A percentile compares a stretch with the other conserved stretches of the same genome.
Evolutionary conservation across 2,797 vertebrate species (phyloP).

Genomic region (Poeciliopsis gracilis): DNA sequence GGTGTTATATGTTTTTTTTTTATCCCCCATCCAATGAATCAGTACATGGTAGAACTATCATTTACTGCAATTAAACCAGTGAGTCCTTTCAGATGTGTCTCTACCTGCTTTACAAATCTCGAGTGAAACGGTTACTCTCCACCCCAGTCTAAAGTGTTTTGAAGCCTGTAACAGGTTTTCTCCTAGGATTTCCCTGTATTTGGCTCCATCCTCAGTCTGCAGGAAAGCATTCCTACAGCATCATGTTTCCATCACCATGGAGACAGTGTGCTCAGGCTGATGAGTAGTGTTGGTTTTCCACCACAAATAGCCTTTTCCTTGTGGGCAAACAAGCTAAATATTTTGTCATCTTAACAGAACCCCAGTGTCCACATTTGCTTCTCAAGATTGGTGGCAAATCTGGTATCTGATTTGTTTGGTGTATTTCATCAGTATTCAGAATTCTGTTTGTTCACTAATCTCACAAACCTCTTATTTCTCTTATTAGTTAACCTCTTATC

Average conservation of each 20-base stretch:
- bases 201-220: not conserved
- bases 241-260: not conserved
- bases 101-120: not conserved
- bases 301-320: not conserved
- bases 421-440: not conserved
- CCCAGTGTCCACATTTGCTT: not conserved
- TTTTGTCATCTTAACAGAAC: not conserved
- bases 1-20: not conserved
- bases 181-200: not conserved
- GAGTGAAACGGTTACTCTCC: not conserved
- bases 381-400: too few relatives aligned
- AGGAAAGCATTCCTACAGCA: not conserved
- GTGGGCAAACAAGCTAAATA: not conserved
- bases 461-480: not conserved
- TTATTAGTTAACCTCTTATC: not conserved
- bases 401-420: not conserved
- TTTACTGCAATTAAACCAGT: not conserved
- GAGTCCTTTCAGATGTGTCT: not conserved
- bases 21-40: not conserved
- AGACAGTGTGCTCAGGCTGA: not conserved
- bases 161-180: not conserved
- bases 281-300: not conserved
- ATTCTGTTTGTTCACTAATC: not conserved
- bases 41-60: not conserved
- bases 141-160: not conserved